Evolutionary conservation across 2,797 vertebrate genomes (phyloP).

Genomic region (Syngnathus rostellatus): DNA sequence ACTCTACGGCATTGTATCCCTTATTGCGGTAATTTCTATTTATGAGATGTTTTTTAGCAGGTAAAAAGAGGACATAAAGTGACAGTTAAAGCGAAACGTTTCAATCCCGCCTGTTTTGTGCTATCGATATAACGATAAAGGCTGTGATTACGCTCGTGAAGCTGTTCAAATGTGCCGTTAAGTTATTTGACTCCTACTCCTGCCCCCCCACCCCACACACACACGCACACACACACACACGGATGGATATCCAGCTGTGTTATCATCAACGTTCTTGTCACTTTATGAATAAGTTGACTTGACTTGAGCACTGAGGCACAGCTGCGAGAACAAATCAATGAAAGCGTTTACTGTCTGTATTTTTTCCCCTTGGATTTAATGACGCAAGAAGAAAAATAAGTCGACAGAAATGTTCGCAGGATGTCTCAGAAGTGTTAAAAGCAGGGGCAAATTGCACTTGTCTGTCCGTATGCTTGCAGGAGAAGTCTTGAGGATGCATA

Average conservation of each 20-base stretch:
- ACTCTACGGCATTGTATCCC: neutral
- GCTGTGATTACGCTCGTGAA: neutral
- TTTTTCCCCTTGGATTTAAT: neutral
- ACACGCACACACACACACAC: neutral
- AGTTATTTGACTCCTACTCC: slow-evolving; percentile 1
- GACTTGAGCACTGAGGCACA: slow-evolving; percentile 5
- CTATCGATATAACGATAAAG: slow-evolving; percentile 1
- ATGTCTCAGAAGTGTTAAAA: neutral
- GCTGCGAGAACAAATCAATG: slow-evolving; percentile 2
- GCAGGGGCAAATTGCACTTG: neutral
- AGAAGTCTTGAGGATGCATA: neutral
- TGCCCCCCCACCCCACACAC: neutral
- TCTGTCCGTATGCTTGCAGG: neutral
- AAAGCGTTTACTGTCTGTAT: slow-evolving; percentile 1
- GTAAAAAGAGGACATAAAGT: neutral
- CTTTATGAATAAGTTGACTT: neutral
- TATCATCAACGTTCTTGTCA: slow-evolving; percentile 7
- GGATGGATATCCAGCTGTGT: slow-evolving; percentile 3
- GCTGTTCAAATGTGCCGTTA: neutral
- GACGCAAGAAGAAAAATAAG: neutral
- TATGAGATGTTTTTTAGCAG: neutral
- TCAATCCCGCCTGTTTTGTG: neutral
- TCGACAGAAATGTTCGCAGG: neutral
- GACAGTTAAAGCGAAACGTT: neutral
- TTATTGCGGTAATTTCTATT: neutral